Base-by-base conservation (phyloP, 2,113 vertebrate species). In the Phrynocephalus versicolor region DNA sequence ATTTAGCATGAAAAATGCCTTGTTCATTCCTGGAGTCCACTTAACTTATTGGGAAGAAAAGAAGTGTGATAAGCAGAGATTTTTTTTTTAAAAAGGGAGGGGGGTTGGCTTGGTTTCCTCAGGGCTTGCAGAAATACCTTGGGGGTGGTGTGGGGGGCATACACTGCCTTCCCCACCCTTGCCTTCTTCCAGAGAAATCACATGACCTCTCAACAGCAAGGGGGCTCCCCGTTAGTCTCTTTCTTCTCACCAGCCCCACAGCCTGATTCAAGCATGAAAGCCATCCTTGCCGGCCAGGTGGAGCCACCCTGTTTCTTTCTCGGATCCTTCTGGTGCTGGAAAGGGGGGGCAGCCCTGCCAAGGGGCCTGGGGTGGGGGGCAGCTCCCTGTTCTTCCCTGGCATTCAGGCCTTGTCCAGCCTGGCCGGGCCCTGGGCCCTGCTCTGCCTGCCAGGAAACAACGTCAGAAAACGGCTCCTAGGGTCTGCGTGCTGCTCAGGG, bases 41-140 rank as follows among this genome's bases (percentile, higher is more conserved):
- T 87, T 37, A 25, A 6, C 19, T 37, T 81, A 33, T 82, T 77
- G 27, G 35, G 74, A 39, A 62, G 75, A 89, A 86, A 69, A 87
- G 37, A 84, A 55, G 23, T 67, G 88, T 80, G 45, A 85, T 55
- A 78, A 77, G 45, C 35, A 69, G 62, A 77, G 16, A 10, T 5
- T 51, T 51, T 51, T 51, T 51, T 45, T 69, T 62, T 12, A 27
- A 0, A 5, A 58, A 9, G 69, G 75, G 64, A 70, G 64, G 79
- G 84, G 86, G 33, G 12, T 1, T 58, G 79, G 23, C 18, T 1
- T 0, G 1, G 33, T 18, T 62, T 88, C 70, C 37, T 51, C 10
- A 10, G 10, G 45, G 45, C 45, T 10, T 51, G 45, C 45, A 51
- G 45, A 51, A 51, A 51, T 51, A 51, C 45, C 45, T 51, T 10